Evolutionary conservation across 2,888 invertebrate species (phyloP), one percentile per base, ranked within the genome.

Genomic region (Mycalesis mineus): DNA sequence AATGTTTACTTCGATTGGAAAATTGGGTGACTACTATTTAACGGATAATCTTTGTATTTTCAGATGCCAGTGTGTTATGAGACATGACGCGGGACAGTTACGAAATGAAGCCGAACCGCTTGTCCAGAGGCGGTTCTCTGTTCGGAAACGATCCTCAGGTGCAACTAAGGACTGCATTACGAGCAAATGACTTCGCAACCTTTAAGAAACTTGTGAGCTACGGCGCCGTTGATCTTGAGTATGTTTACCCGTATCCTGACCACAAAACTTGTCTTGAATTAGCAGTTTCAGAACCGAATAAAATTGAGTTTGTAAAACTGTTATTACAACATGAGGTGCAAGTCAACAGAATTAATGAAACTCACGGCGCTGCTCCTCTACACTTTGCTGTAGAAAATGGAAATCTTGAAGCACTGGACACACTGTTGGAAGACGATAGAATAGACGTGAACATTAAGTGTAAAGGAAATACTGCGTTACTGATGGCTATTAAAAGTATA

Each of bases 361-460:
- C 84, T 1, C 88, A 91, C 53, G 85, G 91, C 13, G 91, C 91
- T 62, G 91, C 92, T n/a, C 92, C 94, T 0, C 83, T 94, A 62
- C 94, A 94, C 76, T 92, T 92, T 60, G 93, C 93, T 2, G 89
- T 91, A 0, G 91, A 92, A 70, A 84, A 80, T 48, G 91, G 91
- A 15, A 88, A 91, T 61, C 72, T 82, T 4, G 84, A 87, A 41
- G 88, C 89, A 7, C 68, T 93, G 42, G 74, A 80, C 61, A 73
- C 75, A 0, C 72, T 93, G 13, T 65, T 92, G 28, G 84, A 89
- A 45, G 82, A 87, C 58, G 82, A 86, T 17, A 74, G 82, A 59
- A 88, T 88, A 45, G 85, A 92, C 61, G 80, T 91, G 0, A 91
- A 92, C 66, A 72, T 87, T 13, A 84, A 86, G 67, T 89, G 81